Base-by-base conservation (phyloP, 1,140 invertebrate genomes). In the Bombus superbus region DNA sequence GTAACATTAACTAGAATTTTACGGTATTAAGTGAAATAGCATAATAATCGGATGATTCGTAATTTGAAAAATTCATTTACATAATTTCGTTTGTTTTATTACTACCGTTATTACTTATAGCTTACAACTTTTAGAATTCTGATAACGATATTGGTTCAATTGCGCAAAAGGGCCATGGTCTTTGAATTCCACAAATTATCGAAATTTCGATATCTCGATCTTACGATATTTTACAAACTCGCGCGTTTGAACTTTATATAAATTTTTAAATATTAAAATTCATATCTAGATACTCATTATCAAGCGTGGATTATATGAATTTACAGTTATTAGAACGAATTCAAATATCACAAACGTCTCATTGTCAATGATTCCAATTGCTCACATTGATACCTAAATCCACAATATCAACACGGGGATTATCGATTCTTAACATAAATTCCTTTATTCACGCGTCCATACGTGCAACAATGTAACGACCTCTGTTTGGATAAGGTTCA, bases 391-490 rank as follows among this genome's bases (percentile, higher is more conserved):
- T 82, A 62, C 22, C 11, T 35, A 62, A 42, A 38, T 69, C 28
- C 40, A 44, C 3, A 62, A 53, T 38, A n/a, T 75, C 40, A 66
- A 40, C 57, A 66, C 18, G 15, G 0, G 11, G 4, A 44, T 42
- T 53, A 35, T 68, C 62, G 44, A 68, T 68, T 66, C 35, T 38
- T 64, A 66, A 66, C 28, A 69, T 28, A 53, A 69, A 80, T 69
- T 38, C 6, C 13, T 62, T n/a, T 66, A 32, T n/a, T 64, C 38
- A 44, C 38, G 18, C 18, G 25, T 32, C n/a, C 4, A n/a, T 78
- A 40, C 25, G 35, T 38, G 53, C 42, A 79, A 64, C 18, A 42
- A 78, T 68, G 13, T n/a, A 18, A 79, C 35, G 47, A 66, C 62
- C 42, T 79, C 42, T 66, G 18, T 78, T 78, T 64, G 40, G 22